A percentile compares a stretch with the other conserved stretches of the same genome.
These are phyloP conservation scores for Drosophila hamatofila DNA, from an alignment of 2,888 invertebrate species.

Conservation along the genomic window DNA sequence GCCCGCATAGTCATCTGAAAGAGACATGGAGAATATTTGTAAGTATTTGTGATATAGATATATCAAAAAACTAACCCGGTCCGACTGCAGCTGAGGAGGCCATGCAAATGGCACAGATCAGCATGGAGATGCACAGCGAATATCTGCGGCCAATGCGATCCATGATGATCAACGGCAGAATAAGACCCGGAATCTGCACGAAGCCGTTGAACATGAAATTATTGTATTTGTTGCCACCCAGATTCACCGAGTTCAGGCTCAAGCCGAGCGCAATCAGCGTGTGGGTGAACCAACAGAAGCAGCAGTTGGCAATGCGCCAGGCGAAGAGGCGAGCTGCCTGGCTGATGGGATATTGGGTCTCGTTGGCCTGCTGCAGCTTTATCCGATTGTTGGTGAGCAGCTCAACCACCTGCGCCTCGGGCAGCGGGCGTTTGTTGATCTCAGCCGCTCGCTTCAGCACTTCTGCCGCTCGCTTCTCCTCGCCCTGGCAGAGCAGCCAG, in stretches of 20 bases:
- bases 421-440: slow-evolving; percentile 85
- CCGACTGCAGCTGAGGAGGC: slow-evolving; percentile 76
- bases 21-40: neutral
- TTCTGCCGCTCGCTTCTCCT: slow-evolving; percentile 86
- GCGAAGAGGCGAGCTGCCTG: slow-evolving; percentile 68
- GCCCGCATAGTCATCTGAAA: slow-evolving; percentile 85
- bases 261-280: slow-evolving; percentile 93
- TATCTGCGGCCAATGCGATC: slow-evolving; percentile 88
- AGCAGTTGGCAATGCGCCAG: slow-evolving; percentile 87
- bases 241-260: slow-evolving; percentile 90
- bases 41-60: neutral
- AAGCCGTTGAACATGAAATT: slow-evolving; percentile 88
- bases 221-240: slow-evolving; percentile 90
- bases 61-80: slow-evolving; percentile 53
- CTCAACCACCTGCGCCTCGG: slow-evolving; percentile 67
- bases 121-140: slow-evolving; percentile 88
- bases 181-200: slow-evolving; percentile 91
- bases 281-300: slow-evolving; percentile 92
- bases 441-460: slow-evolving; percentile 88
- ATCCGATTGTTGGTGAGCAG: slow-evolving; percentile 66
- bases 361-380: slow-evolving; percentile 68
- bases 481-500: slow-evolving; percentile 90
- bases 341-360: slow-evolving; percentile 75
- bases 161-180: slow-evolving; percentile 88
- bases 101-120: slow-evolving; percentile 87